These are phyloP conservation scores for Drosophila vallismaia DNA, from an alignment of 2,888 invertebrate genomes.

Conservation along the genomic window DNA sequence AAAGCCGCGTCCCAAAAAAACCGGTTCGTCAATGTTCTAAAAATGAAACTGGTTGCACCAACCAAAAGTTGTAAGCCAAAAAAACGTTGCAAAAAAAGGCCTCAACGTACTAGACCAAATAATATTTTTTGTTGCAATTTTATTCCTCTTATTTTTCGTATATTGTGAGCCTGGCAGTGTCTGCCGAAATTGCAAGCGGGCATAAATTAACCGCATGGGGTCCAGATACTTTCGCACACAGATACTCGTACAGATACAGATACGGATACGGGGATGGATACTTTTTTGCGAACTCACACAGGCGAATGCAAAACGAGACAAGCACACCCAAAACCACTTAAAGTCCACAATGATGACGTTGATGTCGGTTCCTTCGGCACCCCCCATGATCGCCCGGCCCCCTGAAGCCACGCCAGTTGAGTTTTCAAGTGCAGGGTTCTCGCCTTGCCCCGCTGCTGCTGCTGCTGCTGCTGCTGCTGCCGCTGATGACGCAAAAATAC, in stretches of 20 bases:
- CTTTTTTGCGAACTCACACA: constrained; percentile 34
- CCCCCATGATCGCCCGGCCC: constrained; percentile 18
- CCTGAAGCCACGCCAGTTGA: constrained; percentile 73
- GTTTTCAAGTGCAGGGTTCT: constrained; percentile 76
- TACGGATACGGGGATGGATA: constrained; percentile 28
- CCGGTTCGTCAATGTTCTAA: constrained; percentile 77
- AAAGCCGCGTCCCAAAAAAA: constrained; percentile 68
- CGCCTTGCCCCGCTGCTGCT: constrained; percentile 25
- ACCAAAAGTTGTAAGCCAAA: constrained; percentile 13
- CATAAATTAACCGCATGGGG: constrained; percentile 78
- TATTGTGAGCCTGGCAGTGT: constrained; percentile 57
- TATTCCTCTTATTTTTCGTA: constrained; percentile 44
- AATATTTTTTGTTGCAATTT: constrained; percentile 53
- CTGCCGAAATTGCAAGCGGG: constrained; percentile 77
- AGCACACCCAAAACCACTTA: constrained; percentile 77
- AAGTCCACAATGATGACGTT: constrained; percentile 79
- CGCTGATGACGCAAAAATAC: constrained; percentile 71
- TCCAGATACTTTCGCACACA: constrained; percentile 63
- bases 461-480: constrained; percentile 45
- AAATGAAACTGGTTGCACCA: constrained; percentile 74
- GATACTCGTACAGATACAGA: constrained; percentile 17
- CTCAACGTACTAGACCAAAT: constrained; percentile 65
- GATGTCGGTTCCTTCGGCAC: constrained; percentile 55
- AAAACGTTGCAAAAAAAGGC: constrained; percentile 21
- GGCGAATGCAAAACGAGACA: constrained; percentile 58